Percentiles rank a stretch among this genome's conserved stretches.
Conservation (phyloP, 1,140 invertebrate species). For the Mamestra configurata region DNA sequence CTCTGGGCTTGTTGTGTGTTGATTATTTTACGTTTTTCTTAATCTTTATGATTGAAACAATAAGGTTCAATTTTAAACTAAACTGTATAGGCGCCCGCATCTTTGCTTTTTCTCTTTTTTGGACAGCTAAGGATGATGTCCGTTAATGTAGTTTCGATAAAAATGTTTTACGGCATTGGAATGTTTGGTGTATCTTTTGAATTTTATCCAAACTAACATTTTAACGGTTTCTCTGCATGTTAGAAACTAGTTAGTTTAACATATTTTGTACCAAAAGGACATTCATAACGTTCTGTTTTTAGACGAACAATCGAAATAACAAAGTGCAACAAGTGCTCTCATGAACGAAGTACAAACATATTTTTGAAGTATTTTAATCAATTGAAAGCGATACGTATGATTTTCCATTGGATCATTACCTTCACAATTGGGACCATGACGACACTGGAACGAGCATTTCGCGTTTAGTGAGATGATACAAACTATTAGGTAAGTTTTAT, state of each 20-base stretch:
- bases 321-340: conserved; percentile 76
- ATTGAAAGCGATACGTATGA: conserved; percentile 39
- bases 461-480: conserved; percentile 79
- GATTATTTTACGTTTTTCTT: conserved; percentile 1
- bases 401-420: conserved; percentile 58
- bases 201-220: conserved; percentile 55
- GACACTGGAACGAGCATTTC: conserved; percentile 59
- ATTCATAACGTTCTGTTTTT: conserved; percentile 55
- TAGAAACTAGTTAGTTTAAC: conserved; percentile 51
- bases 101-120: conserved; percentile 49
- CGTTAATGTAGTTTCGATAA: conserved; percentile 58
- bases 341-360: conserved; percentile 70
- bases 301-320: conserved; percentile 72
- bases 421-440: conserved; percentile 49
- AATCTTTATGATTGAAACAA: conserved; percentile 5
- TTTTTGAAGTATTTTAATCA: conserved; percentile 54
- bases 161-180: conserved; percentile 58
- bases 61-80: conserved; percentile 36
- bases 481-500: conserved; percentile 70
- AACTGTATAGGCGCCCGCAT: conserved; percentile 63
- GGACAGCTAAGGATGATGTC: conserved; percentile 39
- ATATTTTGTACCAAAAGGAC: conserved; percentile 74
- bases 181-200: conserved; percentile 51
- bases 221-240: conserved; percentile 65
- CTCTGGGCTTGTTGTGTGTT: neutral